These are phyloP conservation scores for Anhinga rufa DNA, from an alignment of 2,113 vertebrate species.

Conservation along the genomic window DNA sequence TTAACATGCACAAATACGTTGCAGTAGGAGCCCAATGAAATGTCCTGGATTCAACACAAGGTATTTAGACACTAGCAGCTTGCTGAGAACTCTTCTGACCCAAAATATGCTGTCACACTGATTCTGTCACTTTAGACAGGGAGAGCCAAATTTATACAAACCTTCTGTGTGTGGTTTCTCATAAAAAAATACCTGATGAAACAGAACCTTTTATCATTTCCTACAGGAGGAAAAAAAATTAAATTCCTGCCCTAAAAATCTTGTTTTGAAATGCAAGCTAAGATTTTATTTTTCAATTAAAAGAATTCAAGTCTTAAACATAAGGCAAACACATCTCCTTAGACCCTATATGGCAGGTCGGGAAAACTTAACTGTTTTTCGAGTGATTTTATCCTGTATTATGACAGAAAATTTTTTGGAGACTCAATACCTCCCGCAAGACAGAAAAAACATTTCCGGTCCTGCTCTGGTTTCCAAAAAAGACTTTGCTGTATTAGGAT, in stretches of 20 bases:
- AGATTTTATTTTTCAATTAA: not conserved
- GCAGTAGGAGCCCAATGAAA: not conserved
- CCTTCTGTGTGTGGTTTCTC: not conserved
- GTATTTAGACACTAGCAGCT: not conserved
- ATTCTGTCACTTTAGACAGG: not conserved
- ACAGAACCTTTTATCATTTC: not conserved
- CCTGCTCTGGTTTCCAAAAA: not conserved
- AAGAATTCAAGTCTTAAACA: not conserved
- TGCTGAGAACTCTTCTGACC: not conserved
- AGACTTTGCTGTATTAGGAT: not conserved
- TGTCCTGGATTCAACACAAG: not conserved
- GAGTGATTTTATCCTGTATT: not conserved
- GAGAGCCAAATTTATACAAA: not conserved
- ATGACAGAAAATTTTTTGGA: not conserved
- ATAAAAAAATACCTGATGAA: not conserved
- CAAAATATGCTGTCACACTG: not conserved
- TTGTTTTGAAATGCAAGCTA: not conserved
- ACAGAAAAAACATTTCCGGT: not conserved
- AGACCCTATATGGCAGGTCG: not conserved
- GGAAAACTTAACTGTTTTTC: not conserved
- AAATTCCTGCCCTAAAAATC: not conserved
- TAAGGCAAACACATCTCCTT: not conserved
- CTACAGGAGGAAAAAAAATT: not conserved
- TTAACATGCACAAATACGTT: not conserved
- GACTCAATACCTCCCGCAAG: not conserved